Base-by-base conservation (phyloP, 1,140 invertebrate species). In the Nasonia giraulti region DNA sequence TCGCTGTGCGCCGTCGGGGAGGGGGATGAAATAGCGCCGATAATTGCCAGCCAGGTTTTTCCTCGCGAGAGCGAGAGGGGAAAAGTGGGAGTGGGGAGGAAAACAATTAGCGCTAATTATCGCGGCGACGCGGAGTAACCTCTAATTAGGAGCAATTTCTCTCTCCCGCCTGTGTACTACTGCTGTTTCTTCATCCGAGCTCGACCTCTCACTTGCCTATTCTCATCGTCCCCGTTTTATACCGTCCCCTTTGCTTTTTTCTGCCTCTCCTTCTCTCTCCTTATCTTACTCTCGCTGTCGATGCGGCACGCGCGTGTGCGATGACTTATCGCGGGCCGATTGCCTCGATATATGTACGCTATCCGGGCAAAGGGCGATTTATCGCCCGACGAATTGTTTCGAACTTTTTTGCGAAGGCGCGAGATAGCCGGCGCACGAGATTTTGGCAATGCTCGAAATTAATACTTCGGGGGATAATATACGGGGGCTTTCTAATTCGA, bases 91-190 rank as follows among this genome's bases (percentile, higher is more conserved):
- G 86, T 80, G 76, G 47, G 4, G 86, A 82, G 76, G 40, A 81
- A 89, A 90, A 89, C 87, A 88, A 88, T 89, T 88, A 84, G 81
- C 78, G 82, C 77, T 89, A 89, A 90, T 90, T 89, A 89, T 88
- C 85, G 62, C 78, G 86, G 79, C 78, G 78, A 88, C 76, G 84
- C 79, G 80, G 69, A 82, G 87, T 85, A 85, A 89, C 87, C 86
- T 90, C 87, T 87, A 90, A 89, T 90, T 89, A 89, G 75, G 78
- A 78, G 69, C 27, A 8, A 37, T 62, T 12, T 33, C 77, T 76
- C 74, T 44, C 80, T 47, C 62, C 33, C 33, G 33, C 33, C 33
- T 37, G 33, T 37, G 27, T 71, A 44, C 68, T 33, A 33, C 71
- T 17, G 33, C 33, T 37, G 33, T 37, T 23, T 66, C 37, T n/a